phyloP scores from a whole-genome alignment of 2,113 vertebrate genomes.

The Cryptoleucopteryx plumbea region DNA sequence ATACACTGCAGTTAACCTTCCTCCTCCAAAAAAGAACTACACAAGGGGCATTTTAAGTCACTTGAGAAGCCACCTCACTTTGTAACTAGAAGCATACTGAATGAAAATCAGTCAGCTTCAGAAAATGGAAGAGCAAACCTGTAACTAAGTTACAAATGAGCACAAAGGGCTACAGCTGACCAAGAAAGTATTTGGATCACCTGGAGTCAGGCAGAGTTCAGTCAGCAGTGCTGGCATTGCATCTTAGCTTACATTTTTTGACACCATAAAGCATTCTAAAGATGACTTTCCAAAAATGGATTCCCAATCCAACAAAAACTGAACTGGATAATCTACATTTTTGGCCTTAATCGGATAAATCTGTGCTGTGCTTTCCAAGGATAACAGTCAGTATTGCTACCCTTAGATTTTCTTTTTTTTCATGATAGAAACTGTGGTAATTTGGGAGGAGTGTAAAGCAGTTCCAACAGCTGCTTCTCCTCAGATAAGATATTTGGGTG shows the following conservation, averaged over 20 bases:
- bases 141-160: background rate
- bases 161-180: background rate
- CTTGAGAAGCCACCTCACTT: background rate
- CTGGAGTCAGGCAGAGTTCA: background rate
- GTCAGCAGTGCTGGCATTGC: background rate
- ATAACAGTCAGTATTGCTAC: background rate
- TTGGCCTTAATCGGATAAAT: background rate
- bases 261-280: background rate
- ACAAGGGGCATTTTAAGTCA: background rate
- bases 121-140: background rate
- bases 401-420: background rate
- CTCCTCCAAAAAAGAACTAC: background rate
- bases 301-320: background rate
- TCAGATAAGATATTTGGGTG: slow-evolving; percentile 52
- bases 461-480: slow-evolving; percentile 43
- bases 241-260: background rate
- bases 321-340: background rate
- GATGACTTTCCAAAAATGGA: background rate
- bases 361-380: background rate
- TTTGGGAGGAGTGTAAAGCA: background rate
- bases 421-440: background rate
- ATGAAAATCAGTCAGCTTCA: background rate
- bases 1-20: background rate
- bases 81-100: background rate
- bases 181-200: background rate